Evolutionary conservation across 2,888 invertebrate species (phyloP).

Genomic region (Amblyteles armatorius): DNA sequence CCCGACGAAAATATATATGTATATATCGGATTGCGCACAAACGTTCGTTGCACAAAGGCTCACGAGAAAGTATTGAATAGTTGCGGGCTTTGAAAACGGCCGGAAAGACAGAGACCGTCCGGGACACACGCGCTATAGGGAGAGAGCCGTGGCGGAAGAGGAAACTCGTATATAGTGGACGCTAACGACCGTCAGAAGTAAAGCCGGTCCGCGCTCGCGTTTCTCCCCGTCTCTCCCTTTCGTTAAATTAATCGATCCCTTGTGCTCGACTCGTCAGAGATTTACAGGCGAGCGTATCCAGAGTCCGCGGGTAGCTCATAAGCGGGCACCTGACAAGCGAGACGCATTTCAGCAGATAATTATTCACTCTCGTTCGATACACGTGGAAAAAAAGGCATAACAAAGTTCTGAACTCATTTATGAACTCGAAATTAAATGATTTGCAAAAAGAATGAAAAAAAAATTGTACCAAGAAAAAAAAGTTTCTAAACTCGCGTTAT

Average conservation of each 20-base stretch:
- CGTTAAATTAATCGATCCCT: constrained; percentile 64
- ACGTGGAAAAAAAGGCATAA: constrained; percentile 9
- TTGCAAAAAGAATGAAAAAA: neutral
- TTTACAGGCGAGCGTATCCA: constrained; percentile 46
- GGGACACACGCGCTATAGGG: constrained; percentile 51
- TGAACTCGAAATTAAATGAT: neutral
- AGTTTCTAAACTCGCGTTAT: constrained; percentile 10
- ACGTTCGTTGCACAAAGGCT: constrained; percentile 37
- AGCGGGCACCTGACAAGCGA: constrained; percentile 25
- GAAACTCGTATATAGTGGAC: constrained; percentile 59
- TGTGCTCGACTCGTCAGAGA: constrained; percentile 59
- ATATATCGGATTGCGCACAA: constrained; percentile 49
- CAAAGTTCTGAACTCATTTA: neutral
- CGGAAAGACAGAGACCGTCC: constrained; percentile 66
- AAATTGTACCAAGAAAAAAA: neutral
- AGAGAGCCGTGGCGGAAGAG: constrained; percentile 62
- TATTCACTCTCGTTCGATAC: constrained; percentile 11
- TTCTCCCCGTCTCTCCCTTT: constrained; percentile 28
- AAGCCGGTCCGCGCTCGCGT: constrained; percentile 25
- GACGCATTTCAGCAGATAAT: constrained; percentile 33
- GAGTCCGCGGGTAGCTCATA: constrained; percentile 12
- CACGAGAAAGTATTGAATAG: constrained; percentile 36
- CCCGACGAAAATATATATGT: constrained; percentile 39
- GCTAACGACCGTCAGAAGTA: constrained; percentile 64
- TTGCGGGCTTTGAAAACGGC: constrained; percentile 57